phyloP scores from a whole-genome alignment of 2,888 invertebrate species.

The Leptinotarsa juncta region DNA sequence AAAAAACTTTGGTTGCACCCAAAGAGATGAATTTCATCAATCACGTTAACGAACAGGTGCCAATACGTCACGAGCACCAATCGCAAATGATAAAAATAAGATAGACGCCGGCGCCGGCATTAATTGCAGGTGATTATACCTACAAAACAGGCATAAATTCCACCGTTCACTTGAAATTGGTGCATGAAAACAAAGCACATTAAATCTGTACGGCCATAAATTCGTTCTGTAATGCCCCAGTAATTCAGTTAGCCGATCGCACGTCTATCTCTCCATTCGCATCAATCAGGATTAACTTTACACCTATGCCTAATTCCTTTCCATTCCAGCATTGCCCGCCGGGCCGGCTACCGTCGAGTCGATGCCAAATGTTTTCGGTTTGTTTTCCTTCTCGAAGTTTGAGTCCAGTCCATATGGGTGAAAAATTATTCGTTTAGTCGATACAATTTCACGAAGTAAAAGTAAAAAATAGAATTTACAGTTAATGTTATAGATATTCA shows the following conservation, averaged over 20 bases:
- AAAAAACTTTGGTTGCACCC: not conserved
- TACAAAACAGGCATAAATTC: conserved; percentile 58
- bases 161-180: conserved; percentile 59
- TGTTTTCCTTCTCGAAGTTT: conserved; percentile 6
- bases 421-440: not conserved
- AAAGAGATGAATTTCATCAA: not conserved
- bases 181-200: conserved; percentile 60
- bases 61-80: not conserved
- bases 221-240: conserved; percentile 61
- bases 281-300: conserved; percentile 64
- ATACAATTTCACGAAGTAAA: too few species aligned
- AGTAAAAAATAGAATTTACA: too few species aligned
- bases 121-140: conserved; percentile 49
- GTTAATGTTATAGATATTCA: too few species aligned
- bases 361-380: not conserved
- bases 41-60: not conserved
- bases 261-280: conserved; percentile 60
- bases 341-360: not conserved
- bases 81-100: conserved; percentile 34
- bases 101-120: conserved; percentile 37
- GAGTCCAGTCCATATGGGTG: not conserved
- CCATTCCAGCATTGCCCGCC: conserved; percentile 4
- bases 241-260: conserved; percentile 64
- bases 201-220: conserved; percentile 62
- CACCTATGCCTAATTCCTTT: conserved; percentile 52